Conservation (phyloP, 2,797 vertebrate genomes). For the Microhierax caerulescens region DNA sequence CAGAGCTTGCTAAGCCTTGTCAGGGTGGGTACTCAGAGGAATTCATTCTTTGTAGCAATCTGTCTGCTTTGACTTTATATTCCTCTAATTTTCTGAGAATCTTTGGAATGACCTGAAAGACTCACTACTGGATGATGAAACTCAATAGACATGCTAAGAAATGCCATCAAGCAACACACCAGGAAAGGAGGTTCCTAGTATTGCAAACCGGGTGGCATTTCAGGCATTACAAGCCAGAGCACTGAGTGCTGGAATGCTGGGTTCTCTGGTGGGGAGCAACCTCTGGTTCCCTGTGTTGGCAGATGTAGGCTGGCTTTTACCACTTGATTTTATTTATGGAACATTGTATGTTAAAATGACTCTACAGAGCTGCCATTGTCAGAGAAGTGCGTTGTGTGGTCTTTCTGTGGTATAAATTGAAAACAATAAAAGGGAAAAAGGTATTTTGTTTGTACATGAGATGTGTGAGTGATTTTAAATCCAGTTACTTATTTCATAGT, state of each 20-base stretch:
- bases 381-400: background rate
- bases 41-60: background rate
- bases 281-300: background rate
- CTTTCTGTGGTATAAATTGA: background rate
- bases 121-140: background rate
- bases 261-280: background rate
- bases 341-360: background rate
- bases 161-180: background rate
- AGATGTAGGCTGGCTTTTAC: background rate
- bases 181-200: background rate
- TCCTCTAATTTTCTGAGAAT: background rate
- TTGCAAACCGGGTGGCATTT: background rate
- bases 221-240: background rate
- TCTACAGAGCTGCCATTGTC: background rate
- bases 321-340: background rate
- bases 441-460: background rate
- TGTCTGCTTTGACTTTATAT: background rate
- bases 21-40: background rate
- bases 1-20: background rate
- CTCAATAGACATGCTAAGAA: background rate
- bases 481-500: background rate
- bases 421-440: background rate
- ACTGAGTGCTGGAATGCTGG: background rate
- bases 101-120: background rate
- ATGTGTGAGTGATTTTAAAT: background rate